Conservation (phyloP, 35 echinoderm and acorn worm species). For the Stichopus chloronotus region DNA sequence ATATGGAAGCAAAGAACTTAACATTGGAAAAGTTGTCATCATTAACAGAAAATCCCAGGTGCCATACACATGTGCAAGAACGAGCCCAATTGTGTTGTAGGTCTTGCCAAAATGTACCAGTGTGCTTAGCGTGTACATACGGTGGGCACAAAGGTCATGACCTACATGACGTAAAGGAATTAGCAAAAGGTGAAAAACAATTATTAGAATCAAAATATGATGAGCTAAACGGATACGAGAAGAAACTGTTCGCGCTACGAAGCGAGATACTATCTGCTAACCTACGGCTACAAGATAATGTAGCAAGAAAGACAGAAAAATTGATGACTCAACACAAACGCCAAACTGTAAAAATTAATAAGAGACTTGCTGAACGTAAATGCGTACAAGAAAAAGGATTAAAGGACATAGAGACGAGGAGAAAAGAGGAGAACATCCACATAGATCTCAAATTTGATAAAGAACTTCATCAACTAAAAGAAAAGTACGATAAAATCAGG, state of each 20-base stretch:
- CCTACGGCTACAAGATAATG: background rate
- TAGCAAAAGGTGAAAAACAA: conserved; percentile 30
- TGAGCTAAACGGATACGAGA: background rate
- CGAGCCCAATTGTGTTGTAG: background rate
- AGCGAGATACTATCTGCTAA: background rate
- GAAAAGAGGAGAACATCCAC: background rate
- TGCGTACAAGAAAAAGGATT: background rate
- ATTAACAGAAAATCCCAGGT: background rate
- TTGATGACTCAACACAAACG: background rate
- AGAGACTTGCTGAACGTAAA: background rate
- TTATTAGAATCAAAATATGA: background rate
- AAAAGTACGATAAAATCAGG: background rate
- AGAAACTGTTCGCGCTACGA: background rate
- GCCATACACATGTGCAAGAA: background rate
- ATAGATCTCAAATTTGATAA: background rate
- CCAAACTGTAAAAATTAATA: background rate
- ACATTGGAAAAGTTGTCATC: background rate
- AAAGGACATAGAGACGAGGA: background rate
- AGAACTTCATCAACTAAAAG: background rate
- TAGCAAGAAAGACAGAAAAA: background rate
- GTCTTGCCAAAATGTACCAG: conserved; percentile 4
- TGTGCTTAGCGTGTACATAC: conserved; percentile 16
- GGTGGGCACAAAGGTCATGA: conserved; percentile 36
- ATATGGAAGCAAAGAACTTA: background rate
- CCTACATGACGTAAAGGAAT: background rate